These are phyloP conservation scores for Lordiphosa mommai DNA, from an alignment of 1,140 invertebrate genomes.

Conservation along the genomic window DNA sequence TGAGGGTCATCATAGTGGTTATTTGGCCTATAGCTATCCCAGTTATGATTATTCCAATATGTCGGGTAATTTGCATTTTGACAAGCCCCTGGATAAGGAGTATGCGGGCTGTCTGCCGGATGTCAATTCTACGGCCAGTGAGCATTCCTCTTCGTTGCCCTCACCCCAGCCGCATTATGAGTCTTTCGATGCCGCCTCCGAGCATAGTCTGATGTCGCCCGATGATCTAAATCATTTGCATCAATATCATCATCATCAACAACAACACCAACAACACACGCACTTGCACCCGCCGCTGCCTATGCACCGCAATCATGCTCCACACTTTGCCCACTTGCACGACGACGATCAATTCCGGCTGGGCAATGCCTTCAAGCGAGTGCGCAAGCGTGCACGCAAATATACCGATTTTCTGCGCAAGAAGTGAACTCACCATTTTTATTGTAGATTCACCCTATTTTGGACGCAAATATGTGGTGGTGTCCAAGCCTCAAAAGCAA, in stretches of 20 bases:
- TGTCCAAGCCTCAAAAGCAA: conserved; percentile 41
- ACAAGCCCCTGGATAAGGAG: conserved; percentile 65
- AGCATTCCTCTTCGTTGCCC: conserved; percentile 66
- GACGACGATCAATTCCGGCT: conserved; percentile 65
- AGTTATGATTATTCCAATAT: conserved; percentile 78
- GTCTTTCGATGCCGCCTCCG: conserved; percentile 70
- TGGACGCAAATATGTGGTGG: conserved; percentile 71
- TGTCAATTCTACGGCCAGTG: conserved; percentile 49
- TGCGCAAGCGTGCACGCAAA: conserved; percentile 78
- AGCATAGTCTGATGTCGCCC: conserved; percentile 67
- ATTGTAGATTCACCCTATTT: conserved; percentile 73
- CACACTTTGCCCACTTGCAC: conserved; percentile 31
- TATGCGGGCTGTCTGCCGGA: conserved; percentile 35
- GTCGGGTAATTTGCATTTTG: conserved; percentile 71
- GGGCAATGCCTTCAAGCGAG: conserved; percentile 67
- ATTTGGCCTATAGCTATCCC: conserved; percentile 68
- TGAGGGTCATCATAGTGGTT: conserved; percentile 64
- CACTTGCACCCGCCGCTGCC: conserved; percentile 20
- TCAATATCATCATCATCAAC: conserved; percentile 45
- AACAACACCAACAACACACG: conserved; percentile 32
- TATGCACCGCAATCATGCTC: conserved; percentile 36
- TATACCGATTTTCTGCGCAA: conserved; percentile 78
- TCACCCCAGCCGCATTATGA: conserved; percentile 63
- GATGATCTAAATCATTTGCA: conserved; percentile 62
- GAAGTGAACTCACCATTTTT: conserved; percentile 46